Evolutionary conservation across 2,888 invertebrate genomes (phyloP).

Genomic region (Pantelozetes paolii): DNA sequence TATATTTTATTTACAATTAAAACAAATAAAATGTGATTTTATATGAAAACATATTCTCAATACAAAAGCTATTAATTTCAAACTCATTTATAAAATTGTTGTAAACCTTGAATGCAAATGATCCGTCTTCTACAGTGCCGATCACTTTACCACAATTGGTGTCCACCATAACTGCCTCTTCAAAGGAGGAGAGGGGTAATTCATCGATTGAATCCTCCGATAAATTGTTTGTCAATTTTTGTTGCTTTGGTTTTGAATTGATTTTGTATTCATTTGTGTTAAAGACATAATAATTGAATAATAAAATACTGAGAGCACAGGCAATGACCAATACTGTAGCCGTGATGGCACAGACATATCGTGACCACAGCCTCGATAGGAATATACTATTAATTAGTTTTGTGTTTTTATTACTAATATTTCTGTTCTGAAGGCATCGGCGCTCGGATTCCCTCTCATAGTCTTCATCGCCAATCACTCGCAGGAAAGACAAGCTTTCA

Average conservation of each 20-base stretch:
- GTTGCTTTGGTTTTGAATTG: not conserved
- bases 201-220: not conserved
- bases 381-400: not conserved
- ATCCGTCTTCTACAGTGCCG: slow-evolving; percentile 46
- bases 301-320: not conserved
- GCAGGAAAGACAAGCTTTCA: slow-evolving; percentile 7
- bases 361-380: not conserved
- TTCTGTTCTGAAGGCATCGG: not conserved
- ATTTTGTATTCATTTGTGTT: not conserved
- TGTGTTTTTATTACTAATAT: not conserved
- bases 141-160: slow-evolving; percentile 45
- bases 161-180: slow-evolving; percentile 45
- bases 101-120: slow-evolving; percentile 46
- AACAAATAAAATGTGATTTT: no score
- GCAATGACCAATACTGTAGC: not conserved
- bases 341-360: not conserved
- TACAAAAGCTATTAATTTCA: no score
- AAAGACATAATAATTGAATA: not conserved
- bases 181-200: slow-evolving; percentile 12
- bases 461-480: slow-evolving; percentile 11
- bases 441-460: slow-evolving; percentile 7
- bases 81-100: no score
- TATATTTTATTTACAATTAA: no score
- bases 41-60: no score
- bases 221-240: not conserved